Evolutionary conservation across 2,113 vertebrate genomes (phyloP).

Genomic region (Tenebrosternarchus preto): DNA sequence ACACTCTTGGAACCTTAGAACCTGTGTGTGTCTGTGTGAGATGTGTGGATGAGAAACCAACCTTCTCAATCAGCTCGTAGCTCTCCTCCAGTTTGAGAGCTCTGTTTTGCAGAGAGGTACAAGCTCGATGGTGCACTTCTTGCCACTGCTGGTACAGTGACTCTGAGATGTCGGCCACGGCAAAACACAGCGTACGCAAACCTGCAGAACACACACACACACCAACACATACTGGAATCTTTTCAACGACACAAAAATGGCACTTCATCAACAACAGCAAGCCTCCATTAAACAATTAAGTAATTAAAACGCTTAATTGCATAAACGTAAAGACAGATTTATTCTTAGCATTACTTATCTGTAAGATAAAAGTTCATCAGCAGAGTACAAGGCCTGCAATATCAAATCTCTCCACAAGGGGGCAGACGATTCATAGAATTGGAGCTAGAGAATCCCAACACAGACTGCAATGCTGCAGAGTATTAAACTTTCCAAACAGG

Average conservation of each 20-base stretch:
- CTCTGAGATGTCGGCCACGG: slow-evolving; percentile 90
- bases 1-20: too few species aligned
- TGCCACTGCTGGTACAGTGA: slow-evolving; percentile 90
- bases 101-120: slow-evolving; percentile 89
- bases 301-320: neutral
- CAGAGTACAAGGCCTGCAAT: slow-evolving; percentile 70
- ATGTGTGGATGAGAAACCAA: slow-evolving; percentile 57
- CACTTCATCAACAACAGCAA: neutral
- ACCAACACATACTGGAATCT: neutral
- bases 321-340: neutral
- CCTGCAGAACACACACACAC: slow-evolving; percentile 71
- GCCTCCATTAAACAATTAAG: neutral
- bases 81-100: slow-evolving; percentile 93
- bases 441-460: neutral
- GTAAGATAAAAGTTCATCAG: neutral
- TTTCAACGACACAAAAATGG: neutral
- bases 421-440: slow-evolving; percentile 60
- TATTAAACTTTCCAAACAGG: neutral
- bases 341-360: neutral
- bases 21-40: too few species aligned
- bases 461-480: slow-evolving; percentile 29
- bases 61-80: slow-evolving; percentile 97
- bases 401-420: slow-evolving; percentile 62
- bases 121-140: slow-evolving; percentile 82
- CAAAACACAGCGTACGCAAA: slow-evolving; percentile 92